Conservation (phyloP, 2,797 vertebrate species). For the Eupleurogrammus muticus region DNA sequence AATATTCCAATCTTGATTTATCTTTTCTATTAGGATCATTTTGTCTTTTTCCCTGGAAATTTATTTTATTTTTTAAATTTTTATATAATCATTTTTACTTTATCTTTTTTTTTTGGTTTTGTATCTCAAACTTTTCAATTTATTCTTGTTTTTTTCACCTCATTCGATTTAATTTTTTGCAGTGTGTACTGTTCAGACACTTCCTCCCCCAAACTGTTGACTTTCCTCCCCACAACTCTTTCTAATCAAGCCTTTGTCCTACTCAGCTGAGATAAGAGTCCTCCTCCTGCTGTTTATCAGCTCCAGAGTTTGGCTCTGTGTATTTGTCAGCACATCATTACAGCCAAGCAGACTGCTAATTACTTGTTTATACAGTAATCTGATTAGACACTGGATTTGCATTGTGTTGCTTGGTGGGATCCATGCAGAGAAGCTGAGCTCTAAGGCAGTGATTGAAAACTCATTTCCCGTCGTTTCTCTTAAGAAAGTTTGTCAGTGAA, state of each 20-base stretch:
- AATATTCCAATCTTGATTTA: no score
- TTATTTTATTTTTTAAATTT: no score
- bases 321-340: constrained; percentile 90
- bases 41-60: no score
- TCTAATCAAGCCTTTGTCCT: constrained; percentile 79
- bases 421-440: constrained; percentile 53
- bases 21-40: no score
- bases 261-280: constrained; percentile 74
- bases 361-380: constrained; percentile 80
- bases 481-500: constrained; percentile 67
- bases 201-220: constrained; percentile 59
- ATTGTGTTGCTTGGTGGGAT: constrained; percentile 80
- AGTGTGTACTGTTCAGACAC: constrained; percentile 37
- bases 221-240: constrained; percentile 75
- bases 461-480: constrained; percentile 76
- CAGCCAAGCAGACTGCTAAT: constrained; percentile 73
- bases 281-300: constrained; percentile 72
- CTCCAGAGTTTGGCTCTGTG: constrained; percentile 72
- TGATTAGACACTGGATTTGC: constrained; percentile 80
- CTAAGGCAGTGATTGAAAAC: constrained; percentile 55
- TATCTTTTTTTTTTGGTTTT: no score
- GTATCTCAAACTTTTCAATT: no score
- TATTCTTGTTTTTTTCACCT: no score
- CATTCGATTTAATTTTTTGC: no score
- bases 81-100: no score